phyloP scores from a whole-genome alignment of 2,113 vertebrate genomes.

The Aegithalos caudatus region DNA sequence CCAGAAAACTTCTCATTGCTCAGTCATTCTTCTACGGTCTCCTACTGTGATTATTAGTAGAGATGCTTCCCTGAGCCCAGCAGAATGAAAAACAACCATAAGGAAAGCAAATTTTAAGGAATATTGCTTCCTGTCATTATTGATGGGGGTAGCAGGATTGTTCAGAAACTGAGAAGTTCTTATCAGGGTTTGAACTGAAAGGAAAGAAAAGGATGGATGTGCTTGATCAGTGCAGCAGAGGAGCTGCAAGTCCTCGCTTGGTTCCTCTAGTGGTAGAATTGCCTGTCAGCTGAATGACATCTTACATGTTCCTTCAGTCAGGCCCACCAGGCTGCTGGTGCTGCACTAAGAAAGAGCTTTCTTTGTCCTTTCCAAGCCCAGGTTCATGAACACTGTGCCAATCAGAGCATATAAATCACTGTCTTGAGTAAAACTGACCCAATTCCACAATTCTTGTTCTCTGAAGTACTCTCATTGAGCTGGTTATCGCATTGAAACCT shows the following conservation, averaged over 20 bases:
- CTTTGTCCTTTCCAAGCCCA: not conserved
- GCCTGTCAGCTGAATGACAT: not conserved
- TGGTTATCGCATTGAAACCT: not conserved
- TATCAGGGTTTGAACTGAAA: not conserved
- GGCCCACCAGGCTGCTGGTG: not conserved
- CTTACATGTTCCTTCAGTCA: fast-evolving
- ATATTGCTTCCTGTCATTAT: not conserved
- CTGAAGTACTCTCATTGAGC: not conserved
- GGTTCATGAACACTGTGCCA: fast-evolving
- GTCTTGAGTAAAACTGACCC: not conserved
- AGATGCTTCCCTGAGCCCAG: not conserved
- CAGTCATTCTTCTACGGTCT: not conserved
- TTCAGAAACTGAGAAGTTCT: not conserved
- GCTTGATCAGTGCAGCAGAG: not conserved
- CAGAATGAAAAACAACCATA: not conserved
- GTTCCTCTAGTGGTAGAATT: not conserved
- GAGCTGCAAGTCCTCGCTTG: not conserved
- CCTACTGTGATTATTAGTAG: not conserved
- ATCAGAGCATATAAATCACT: not conserved
- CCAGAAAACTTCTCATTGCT: not conserved
- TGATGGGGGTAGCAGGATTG: not conserved
- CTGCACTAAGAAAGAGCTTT: not conserved
- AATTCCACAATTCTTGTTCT: not conserved
- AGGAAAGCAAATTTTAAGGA: not conserved
- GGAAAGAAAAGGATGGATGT: not conserved